Base-by-base conservation (phyloP, 2,888 invertebrate species). In the Alloscopus bannaensis region DNA sequence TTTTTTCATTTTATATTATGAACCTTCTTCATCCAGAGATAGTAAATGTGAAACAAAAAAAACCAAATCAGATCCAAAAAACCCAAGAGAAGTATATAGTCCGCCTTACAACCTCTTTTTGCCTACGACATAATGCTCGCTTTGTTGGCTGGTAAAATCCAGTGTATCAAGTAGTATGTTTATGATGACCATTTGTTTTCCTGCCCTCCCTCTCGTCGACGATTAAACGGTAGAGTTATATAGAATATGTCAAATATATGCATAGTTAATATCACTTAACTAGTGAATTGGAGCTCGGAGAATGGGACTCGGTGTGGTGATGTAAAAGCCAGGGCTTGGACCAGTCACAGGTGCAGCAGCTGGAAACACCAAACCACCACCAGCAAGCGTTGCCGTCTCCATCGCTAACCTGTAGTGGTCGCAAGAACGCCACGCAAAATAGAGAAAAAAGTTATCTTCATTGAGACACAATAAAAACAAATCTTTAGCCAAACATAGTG, bases 321-420 rank as follows among this genome's bases (percentile, higher is more conserved):
- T 86, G 83, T 86, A 86, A 81, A 86, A 86, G 40, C 86, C 86
- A 71, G 86, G 86, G 81, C 85, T 85, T 70, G 86, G 86, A 68
- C 85, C 86, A 72, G 83, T 82, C 64, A 84, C 84, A 47, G 82
- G 83, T 64, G 83, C 79, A 42, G 83, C 77, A 72, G 81, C 83
- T 65, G 86, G 86, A 66, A 86, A 85, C 72, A 85, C 86, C 73
- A 86, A 69, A 64, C 85, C 84, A 70, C 85, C 86, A 28, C 86
- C 86, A 57, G 95, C 95, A 90, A 96, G 91, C 83, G 95, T 95
- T 87, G 96, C 95, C 75, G 96, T 96, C 91, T 96, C 96, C 95
- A 96, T 95, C 81, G 95, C 94, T 94, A 96, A 95, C 93, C 96
- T 96, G 92, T 82, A 70, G 70, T 65, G 45, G 70, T 65, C 77